Base-by-base conservation (phyloP, 92 coral and sea anemone genomes). In the Parazoanthus darwini region DNA sequence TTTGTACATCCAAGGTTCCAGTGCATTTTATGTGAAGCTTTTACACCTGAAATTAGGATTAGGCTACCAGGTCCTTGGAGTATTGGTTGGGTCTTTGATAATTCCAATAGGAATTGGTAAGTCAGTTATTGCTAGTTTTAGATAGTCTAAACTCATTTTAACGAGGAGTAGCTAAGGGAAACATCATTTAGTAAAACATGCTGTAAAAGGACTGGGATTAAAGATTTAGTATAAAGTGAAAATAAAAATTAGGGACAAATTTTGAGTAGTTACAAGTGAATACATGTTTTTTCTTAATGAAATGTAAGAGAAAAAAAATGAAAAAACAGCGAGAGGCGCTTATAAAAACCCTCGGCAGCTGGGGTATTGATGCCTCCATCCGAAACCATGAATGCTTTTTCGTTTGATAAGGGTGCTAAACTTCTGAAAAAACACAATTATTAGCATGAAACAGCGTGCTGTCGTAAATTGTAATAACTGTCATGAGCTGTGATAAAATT, bases 31-130 rank as follows among this genome's bases (percentile, higher is more conserved):
- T 14, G 37, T 79, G 15, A 90, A 90, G 87, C 38, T 79, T 35
- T 16, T 85, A 3, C 77, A 79, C 37, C 15, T 90, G 85, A 85
- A 85, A 71, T 90, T 78, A 71, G 92, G 86, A 51, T 36, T 90
- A 2, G 75, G 35, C 58, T 82, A 48, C 46, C 74, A 75, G 74
- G 15, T 46, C 18, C 67, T 85, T 2, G 92, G 92, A 22, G 65
- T 85, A 14, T 39, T 51, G 1, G 37, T 90, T 4, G 89, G 86
- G 8, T 7, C 76, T 3, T 54, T 71, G 42, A 3, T 87, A 5
- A 54, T 82, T 5, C 90, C 90, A 3, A 20, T 43, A 37, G 63
- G 73, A 74, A 56, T 78, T 3, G 29, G 90, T 87, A 77, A 58
- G 90, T 78, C 10, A 22, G 3, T n/a, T 37, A 39, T n/a, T 0